phyloP scores from a whole-genome alignment of 2,113 vertebrate species.

The Girardinichthys multiradiatus region DNA sequence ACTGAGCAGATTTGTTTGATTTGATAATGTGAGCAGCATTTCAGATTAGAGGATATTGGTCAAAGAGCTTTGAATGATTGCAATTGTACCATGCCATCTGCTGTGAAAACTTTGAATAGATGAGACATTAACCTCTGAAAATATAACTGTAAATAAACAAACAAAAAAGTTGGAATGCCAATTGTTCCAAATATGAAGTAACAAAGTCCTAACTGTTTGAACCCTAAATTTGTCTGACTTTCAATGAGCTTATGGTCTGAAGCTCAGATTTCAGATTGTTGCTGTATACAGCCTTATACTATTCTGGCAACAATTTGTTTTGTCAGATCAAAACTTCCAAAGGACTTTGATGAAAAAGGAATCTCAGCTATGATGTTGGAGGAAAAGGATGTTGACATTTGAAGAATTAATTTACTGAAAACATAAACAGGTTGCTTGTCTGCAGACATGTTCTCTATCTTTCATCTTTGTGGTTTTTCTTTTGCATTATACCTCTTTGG shows the following conservation, averaged over 20 bases:
- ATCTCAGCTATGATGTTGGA: background rate
- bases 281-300: background rate
- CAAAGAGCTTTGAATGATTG: background rate
- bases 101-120: background rate
- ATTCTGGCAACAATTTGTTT: background rate
- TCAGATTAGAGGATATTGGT: too few species aligned
- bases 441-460: conserved; percentile 39
- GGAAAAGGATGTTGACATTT: conserved; percentile 6
- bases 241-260: background rate
- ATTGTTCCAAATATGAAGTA: too few species aligned
- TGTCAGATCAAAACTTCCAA: background rate
- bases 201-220: too few species aligned
- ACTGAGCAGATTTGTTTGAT: too few species aligned
- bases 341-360: conserved; percentile 12
- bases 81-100: background rate
- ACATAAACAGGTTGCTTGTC: conserved; percentile 43
- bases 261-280: background rate
- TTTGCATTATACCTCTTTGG: conserved; percentile 42
- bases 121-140: background rate
- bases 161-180: background rate
- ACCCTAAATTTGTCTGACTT: too few species aligned
- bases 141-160: background rate
- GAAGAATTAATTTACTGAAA: conserved; percentile 22
- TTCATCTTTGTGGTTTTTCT: conserved; percentile 31
- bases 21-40: too few species aligned